These are phyloP conservation scores for Lamproptera curius DNA, from an alignment of 2,888 invertebrate genomes.

Conservation along the genomic window DNA sequence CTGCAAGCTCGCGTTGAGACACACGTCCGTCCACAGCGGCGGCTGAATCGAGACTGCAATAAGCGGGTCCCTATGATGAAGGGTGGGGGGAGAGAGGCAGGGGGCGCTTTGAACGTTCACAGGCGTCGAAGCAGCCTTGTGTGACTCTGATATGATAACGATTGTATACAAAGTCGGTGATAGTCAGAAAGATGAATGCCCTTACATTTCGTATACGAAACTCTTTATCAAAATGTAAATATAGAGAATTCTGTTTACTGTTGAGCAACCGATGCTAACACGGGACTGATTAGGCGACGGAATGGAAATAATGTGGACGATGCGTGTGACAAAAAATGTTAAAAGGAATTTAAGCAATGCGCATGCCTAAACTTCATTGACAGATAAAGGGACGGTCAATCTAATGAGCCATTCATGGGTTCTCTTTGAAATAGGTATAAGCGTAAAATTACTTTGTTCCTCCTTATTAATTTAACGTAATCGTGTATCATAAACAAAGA, in stretches of 20 bases:
- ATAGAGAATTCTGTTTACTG: constrained; percentile 12
- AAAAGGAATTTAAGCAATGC: constrained; percentile 3
- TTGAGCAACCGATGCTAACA: background rate
- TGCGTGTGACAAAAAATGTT: background rate
- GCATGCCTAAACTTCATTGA: constrained; percentile 10
- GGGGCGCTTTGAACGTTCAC: constrained; percentile 38
- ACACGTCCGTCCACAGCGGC: constrained; percentile 37
- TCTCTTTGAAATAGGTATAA: no score
- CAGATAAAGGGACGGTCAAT: background rate
- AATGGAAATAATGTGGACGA: background rate
- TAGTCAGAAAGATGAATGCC: constrained; percentile 43
- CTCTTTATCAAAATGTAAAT: constrained; percentile 14
- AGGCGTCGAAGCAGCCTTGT: constrained; percentile 59
- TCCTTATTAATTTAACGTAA: no score
- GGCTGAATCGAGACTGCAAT: constrained; percentile 65
- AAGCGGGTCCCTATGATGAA: constrained; percentile 32
- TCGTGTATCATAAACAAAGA: no score
- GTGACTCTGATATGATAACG: constrained; percentile 68
- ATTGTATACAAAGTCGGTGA: constrained; percentile 60
- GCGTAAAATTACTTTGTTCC: no score
- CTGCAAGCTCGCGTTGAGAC: constrained; percentile 47
- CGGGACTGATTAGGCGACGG: background rate
- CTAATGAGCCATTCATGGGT: background rate
- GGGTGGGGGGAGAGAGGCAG: constrained; percentile 48
- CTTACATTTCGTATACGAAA: constrained; percentile 23